phyloP scores from a whole-genome alignment of 2,888 invertebrate species.

The Tenthredo scrophulariae region DNA sequence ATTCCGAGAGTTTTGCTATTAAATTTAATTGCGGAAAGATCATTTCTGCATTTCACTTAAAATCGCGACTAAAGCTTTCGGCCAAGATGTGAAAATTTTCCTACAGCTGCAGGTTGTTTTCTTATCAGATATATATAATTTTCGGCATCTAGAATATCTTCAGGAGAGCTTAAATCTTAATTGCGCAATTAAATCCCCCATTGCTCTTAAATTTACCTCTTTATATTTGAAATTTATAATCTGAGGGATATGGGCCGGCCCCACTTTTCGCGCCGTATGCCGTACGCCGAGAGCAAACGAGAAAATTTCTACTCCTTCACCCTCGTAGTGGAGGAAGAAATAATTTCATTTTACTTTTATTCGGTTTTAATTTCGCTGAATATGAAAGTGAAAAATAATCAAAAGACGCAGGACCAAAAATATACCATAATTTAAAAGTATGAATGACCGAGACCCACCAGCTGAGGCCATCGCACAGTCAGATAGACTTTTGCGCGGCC shows the following conservation, averaged over 20 bases:
- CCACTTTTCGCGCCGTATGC: not conserved
- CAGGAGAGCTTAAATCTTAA: not conserved
- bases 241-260: not conserved
- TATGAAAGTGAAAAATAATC: not conserved
- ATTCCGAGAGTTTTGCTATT: no score
- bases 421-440: not conserved
- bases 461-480: conserved; percentile 82
- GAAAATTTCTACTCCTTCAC: not conserved
- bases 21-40: not conserved
- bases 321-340: no score
- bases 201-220: not conserved
- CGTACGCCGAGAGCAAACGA: not conserved
- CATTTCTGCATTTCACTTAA: not conserved
- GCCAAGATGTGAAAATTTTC: not conserved
- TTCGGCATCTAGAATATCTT: not conserved
- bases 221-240: conserved; percentile 1
- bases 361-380: not conserved
- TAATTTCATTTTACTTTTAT: not conserved
- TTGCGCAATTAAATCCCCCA: conserved; percentile 9
- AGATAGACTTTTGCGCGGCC: conserved; percentile 83
- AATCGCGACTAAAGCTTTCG: not conserved
- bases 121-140: not conserved
- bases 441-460: conserved; percentile 77
- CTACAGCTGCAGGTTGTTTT: not conserved
- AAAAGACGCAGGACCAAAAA: not conserved